Evolutionary conservation across 2,888 invertebrate species (phyloP), one percentile per base, ranked within the genome.

Genomic region (Apomyelois bistriatella): DNA sequence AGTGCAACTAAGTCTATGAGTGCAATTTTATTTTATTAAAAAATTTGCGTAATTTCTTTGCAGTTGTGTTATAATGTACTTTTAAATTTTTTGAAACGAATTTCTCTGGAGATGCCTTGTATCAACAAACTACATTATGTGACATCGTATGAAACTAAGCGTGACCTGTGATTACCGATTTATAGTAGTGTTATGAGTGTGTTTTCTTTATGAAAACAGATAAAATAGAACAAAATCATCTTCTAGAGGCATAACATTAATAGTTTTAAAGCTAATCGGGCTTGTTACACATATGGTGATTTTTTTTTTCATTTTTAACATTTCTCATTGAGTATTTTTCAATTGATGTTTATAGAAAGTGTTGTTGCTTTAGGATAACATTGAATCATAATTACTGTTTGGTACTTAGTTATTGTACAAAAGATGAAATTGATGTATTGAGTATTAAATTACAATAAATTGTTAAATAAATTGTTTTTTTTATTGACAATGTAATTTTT

Each of bases 331-430:
- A 15, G 13, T 13, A 15, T 46, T 53, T 53, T 53, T 54, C 53
- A 53, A 48, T 56, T 54, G 53, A 58, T 52, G 41, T 55, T 53
- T 53, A 52, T 54, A 53, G 52, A 65, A 70, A 68, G 63, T 70
- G 65, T 64, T 71, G 68, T 74, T 72, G 75, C 76, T 78, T 79
- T 69, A 75, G 76, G 60, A 60, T 76, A 67, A 75, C 64, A 71
- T 66, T 65, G 64, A 69, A 57, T 59, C 74, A 74, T 69, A 67
- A 70, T 64, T 68, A 76, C 62, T 74, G 72, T 81, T 82, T 79
- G 77, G 81, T 82, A 83, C 81, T 82, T 80, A 81, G 77, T 68
- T 76, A 79, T 74, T 84, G 83, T 84, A 84, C 84, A 85, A 83
- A 83, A 76, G 68, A 79, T 70, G 64, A 84, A 85, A 82, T 81